Percentiles rank a stretch among this genome's conserved stretches.
phyloP scores from a whole-genome alignment of 1,140 invertebrate genomes.

The Papilio helenus region DNA sequence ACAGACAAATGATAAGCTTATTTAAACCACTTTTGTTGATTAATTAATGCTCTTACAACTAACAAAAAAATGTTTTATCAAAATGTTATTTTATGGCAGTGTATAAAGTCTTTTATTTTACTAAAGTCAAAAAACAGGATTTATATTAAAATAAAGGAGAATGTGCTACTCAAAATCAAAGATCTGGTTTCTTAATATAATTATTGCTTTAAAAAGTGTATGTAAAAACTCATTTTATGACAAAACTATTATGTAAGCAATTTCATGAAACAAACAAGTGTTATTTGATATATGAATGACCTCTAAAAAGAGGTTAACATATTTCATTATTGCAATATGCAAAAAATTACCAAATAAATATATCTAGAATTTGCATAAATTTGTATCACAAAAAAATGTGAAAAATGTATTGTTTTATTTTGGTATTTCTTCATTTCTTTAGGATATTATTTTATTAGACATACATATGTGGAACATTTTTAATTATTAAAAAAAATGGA shows the following conservation, averaged over 20 bases:
- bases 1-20: background rate
- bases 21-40: background rate
- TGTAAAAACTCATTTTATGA: background rate
- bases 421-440: background rate
- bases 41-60: background rate
- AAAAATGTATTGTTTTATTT: background rate
- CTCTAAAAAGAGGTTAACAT: background rate
- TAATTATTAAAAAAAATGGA: background rate
- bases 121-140: background rate
- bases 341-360: background rate
- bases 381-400: background rate
- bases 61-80: background rate
- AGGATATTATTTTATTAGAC: too few species aligned
- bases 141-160: background rate
- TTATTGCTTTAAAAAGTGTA: background rate
- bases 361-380: background rate
- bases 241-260: background rate
- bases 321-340: background rate
- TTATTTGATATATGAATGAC: background rate
- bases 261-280: background rate
- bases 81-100: slow-evolving; percentile 1
- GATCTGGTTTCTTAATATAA: background rate
- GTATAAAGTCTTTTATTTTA: slow-evolving; percentile 13
- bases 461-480: too few species aligned
- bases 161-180: background rate